These are phyloP conservation scores for Temnothorax ravouxi DNA, from an alignment of 2,888 invertebrate species.

Conservation along the genomic window DNA sequence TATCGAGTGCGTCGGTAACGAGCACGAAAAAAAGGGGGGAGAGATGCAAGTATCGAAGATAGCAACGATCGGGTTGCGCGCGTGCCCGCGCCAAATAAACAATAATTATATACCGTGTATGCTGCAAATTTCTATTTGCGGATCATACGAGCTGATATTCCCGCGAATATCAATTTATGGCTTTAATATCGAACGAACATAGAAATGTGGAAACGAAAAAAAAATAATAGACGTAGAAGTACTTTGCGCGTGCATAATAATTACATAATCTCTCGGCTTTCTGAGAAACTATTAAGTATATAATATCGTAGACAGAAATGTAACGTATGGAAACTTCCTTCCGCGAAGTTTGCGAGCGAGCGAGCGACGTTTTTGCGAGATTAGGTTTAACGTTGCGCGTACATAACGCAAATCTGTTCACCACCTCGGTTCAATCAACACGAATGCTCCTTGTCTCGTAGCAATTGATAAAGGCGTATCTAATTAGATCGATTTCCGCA, in stretches of 20 bases:
- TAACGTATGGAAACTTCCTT: neutral
- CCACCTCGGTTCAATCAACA: conserved; percentile 62
- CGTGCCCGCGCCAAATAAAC: conserved; percentile 19
- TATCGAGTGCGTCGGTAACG: conserved; percentile 34
- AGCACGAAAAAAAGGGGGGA: neutral
- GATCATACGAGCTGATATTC: neutral
- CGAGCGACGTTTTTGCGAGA: neutral
- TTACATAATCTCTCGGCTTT: neutral
- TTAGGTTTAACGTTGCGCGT: neutral
- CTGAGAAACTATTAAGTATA: neutral
- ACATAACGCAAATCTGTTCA: neutral
- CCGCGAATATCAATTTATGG: conserved; percentile 14
- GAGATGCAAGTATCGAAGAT: conserved; percentile 26
- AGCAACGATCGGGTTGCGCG: neutral
- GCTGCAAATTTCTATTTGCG: conserved; percentile 21
- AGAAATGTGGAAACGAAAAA: neutral
- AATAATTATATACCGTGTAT: neutral
- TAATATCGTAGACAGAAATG: neutral
- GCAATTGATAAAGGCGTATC: conserved; percentile 57
- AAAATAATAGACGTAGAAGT: neutral
- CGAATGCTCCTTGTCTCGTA: conserved; percentile 7
- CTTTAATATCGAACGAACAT: conserved; percentile 9
- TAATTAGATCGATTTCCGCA: conserved; percentile 69
- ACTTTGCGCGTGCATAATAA: neutral
- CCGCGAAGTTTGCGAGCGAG: neutral